A percentile compares a stretch with the other conserved stretches of the same genome.
Evolutionary conservation across 2,113 vertebrate species (phyloP).

Genomic region (Upupa epops): DNA sequence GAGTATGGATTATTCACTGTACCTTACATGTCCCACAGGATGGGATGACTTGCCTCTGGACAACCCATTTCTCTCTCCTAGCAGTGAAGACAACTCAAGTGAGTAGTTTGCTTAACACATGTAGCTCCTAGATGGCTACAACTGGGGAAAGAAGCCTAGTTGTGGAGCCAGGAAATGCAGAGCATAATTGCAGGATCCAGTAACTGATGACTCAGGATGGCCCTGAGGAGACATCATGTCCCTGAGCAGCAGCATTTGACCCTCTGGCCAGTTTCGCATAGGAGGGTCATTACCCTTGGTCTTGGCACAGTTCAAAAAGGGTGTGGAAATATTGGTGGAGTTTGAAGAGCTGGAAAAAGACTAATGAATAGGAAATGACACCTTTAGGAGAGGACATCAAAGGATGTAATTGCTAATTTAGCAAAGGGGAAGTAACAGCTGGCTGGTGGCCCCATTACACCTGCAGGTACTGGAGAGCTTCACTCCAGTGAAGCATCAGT

Average conservation of each 20-base stretch:
- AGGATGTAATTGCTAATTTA: not conserved
- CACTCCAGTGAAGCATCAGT: not conserved
- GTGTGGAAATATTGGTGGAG: not conserved
- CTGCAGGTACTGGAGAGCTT: not conserved
- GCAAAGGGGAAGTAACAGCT: not conserved
- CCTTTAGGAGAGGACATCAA: not conserved
- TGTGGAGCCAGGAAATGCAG: not conserved
- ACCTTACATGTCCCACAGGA: not conserved
- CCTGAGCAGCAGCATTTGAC: not conserved
- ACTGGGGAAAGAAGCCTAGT: not conserved
- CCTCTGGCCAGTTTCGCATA: not conserved
- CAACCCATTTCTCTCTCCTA: not conserved
- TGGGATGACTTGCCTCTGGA: not conserved
- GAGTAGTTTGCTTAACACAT: not conserved
- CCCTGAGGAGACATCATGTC: not conserved
- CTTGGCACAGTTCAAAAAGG: not conserved
- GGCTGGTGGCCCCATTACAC: not conserved
- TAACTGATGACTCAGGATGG: not conserved
- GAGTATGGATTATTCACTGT: not conserved
- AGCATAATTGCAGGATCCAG: not conserved
- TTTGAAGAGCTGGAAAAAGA: not conserved
- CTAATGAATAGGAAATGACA: not conserved
- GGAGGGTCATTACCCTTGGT: not conserved
- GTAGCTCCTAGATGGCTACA: not conserved
- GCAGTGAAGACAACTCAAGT: not conserved